Percentiles rank a stretch among this genome's conserved stretches.
Conservation (phyloP, 1,140 invertebrate genomes). For the Trachelipus rathkii region DNA sequence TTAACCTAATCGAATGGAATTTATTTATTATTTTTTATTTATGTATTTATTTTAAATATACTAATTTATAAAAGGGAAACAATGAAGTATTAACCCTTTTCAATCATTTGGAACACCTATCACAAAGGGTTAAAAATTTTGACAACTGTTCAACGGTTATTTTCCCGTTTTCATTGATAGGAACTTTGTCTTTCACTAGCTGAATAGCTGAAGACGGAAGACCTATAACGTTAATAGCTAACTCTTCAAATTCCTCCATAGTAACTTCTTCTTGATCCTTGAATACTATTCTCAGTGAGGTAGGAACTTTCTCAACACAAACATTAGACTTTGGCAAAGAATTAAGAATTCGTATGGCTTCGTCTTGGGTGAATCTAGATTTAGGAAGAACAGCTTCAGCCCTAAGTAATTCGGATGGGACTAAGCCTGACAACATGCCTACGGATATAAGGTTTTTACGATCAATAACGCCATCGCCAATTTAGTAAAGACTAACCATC, state of each 20-base stretch:
- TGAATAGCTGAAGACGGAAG: neutral
- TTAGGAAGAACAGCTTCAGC: neutral
- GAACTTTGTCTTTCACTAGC: neutral
- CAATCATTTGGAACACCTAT: neutral
- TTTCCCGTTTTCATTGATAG: neutral
- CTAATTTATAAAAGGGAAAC: too few relatives aligned
- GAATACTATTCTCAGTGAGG: neutral
- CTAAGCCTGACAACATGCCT: neutral
- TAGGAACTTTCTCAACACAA: neutral
- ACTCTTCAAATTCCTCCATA: neutral
- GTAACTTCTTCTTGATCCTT: neutral
- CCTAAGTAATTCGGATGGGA: neutral
- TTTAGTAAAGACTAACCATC: neutral
- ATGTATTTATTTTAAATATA: too few relatives aligned
- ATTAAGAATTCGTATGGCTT: neutral
- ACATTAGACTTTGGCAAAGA: neutral
- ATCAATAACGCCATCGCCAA: too few relatives aligned
- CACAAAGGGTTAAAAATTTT: neutral
- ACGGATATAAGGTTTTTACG: neutral
- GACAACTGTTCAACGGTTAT: neutral
- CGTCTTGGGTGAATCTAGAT: neutral
- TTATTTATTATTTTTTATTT: too few relatives aligned
- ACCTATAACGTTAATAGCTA: neutral
- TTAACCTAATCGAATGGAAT: too few relatives aligned
- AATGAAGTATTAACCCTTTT: too few relatives aligned